phyloP scores from a whole-genome alignment of 2,888 invertebrate genomes.

The Abscondita cerata region DNA sequence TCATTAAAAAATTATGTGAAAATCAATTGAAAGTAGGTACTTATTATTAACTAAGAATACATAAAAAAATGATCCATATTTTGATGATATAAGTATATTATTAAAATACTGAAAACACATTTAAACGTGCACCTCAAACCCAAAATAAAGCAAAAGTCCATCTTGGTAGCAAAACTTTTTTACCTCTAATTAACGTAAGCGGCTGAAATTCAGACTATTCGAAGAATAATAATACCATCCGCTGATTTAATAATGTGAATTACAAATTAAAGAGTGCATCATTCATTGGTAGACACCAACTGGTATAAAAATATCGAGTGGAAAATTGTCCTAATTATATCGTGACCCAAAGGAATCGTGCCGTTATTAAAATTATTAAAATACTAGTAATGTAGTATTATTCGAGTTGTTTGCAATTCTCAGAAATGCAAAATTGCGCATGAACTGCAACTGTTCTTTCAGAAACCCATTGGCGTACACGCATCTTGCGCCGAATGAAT shows the following conservation, averaged over 20 bases:
- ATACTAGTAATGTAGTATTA: constrained; percentile 49
- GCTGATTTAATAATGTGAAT: constrained; percentile 22
- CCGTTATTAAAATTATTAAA: constrained; percentile 57
- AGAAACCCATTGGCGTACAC: constrained; percentile 34
- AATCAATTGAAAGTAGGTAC: too few relatives aligned
- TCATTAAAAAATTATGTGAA: too few relatives aligned
- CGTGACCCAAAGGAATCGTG: constrained; percentile 56
- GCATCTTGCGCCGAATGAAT: too few relatives aligned
- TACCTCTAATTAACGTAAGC: too few relatives aligned
- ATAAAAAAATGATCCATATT: too few relatives aligned
- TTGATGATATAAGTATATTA: too few relatives aligned
- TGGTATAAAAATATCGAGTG: constrained; percentile 40
- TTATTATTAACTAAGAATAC: too few relatives aligned
- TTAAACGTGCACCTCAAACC: too few relatives aligned
- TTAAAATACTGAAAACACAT: too few relatives aligned
- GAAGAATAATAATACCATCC: constrained; percentile 20
- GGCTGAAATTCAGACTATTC: too few relatives aligned
- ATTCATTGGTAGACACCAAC: constrained; percentile 26
- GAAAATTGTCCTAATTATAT: constrained; percentile 55
- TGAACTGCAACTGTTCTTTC: constrained; percentile 35
- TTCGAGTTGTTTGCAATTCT: constrained; percentile 52
- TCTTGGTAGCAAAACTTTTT: too few relatives aligned
- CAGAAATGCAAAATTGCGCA: constrained; percentile 44
- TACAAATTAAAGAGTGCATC: constrained; percentile 23
- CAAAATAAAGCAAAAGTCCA: too few relatives aligned